Percentiles rank a stretch among this genome's conserved stretches.
phyloP scores from a whole-genome alignment of 2,888 invertebrate genomes.

The Anarsia innoxiella region DNA sequence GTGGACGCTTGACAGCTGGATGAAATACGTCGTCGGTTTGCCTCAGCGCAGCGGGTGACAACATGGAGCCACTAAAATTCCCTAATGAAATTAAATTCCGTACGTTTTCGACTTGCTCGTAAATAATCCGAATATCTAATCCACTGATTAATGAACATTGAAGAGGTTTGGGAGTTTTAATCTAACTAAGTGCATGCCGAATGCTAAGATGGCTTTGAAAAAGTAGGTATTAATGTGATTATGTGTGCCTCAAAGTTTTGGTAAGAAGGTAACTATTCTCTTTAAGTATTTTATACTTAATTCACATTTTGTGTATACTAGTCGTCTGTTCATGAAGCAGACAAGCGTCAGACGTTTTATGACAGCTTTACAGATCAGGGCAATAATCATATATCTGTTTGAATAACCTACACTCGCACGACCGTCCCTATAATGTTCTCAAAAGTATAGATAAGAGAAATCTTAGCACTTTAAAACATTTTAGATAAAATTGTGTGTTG shows the following conservation, averaged over 20 bases:
- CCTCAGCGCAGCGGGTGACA: slow-evolving; percentile 69
- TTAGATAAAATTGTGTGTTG: slow-evolving; percentile 54
- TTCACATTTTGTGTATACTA: too few species aligned
- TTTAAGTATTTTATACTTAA: too few species aligned
- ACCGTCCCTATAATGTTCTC: slow-evolving; percentile 15
- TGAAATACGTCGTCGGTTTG: slow-evolving; percentile 61
- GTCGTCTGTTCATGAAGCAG: too few species aligned
- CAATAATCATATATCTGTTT: slow-evolving; percentile 43
- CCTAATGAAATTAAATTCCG: slow-evolving; percentile 75
- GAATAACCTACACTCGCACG: slow-evolving; percentile 30
- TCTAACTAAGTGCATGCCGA: slow-evolving; percentile 32
- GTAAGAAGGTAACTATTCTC: too few species aligned
- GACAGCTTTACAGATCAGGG: slow-evolving; percentile 54
- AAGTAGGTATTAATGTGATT: too few species aligned
- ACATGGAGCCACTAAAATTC: slow-evolving; percentile 67
- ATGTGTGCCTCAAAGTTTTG: too few species aligned
- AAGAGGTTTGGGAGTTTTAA: slow-evolving; percentile 41
- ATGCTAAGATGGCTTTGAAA: too few species aligned
- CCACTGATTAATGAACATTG: slow-evolving; percentile 68
- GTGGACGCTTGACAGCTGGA: slow-evolving; percentile 65
- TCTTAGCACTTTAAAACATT: slow-evolving; percentile 62
- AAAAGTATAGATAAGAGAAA: slow-evolving; percentile 31
- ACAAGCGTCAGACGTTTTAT: slow-evolving; percentile 54
- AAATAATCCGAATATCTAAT: slow-evolving; percentile 70
- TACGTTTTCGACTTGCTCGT: slow-evolving; percentile 69